Evolutionary conservation across 2,113 vertebrate species (phyloP), one percentile per base, ranked within the genome.

Genomic region (Setophaga kirtlandii): DNA sequence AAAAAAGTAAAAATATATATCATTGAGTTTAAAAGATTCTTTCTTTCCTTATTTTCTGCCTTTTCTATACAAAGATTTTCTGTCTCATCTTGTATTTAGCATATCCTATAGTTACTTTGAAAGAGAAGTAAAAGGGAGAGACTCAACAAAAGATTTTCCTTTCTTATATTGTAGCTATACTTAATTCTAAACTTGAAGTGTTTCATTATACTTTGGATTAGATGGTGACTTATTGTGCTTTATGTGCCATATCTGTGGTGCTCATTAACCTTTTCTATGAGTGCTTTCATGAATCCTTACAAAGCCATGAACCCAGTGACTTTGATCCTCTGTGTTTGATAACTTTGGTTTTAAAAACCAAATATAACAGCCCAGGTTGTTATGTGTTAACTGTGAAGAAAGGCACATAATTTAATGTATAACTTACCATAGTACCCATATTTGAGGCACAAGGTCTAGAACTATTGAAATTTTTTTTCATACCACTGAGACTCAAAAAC

Each of bases 21-120:
- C 58, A 90, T 23, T 65, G 50, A 80, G n/a, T n/a, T 70, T 35
- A 94, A 91, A 91, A 59, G 55, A 87, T 46, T 91, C 15, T 83
- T 83, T 80, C 33, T 73, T 89, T 95, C 63, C 37, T 70, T 74
- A 69, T 92, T 93, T 87, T 90, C 62, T 95, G 53, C 18, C 39
- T 42, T 92, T 96, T 90, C 56, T 82, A 47, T 91, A 79, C 75
- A 76, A 91, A 91, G 50, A 67, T 60, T 73, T 73, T 84, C n/a
- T 78, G 10, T 84, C 58, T 85, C 30, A 62, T 87, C 35, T 50
- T 93, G 37, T 21, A 68, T 87, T 87, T 95, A 78, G 2, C 31
- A 71, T 80, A 86, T 56, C 58, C 86, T 91, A 74, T 30, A 65
- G 28, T 64, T 73, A 63, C 52, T 83, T 41, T 85, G 35, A 93